Evolutionary conservation across 2,888 invertebrate species (phyloP).

Genomic region (Oligia fasciuncula): DNA sequence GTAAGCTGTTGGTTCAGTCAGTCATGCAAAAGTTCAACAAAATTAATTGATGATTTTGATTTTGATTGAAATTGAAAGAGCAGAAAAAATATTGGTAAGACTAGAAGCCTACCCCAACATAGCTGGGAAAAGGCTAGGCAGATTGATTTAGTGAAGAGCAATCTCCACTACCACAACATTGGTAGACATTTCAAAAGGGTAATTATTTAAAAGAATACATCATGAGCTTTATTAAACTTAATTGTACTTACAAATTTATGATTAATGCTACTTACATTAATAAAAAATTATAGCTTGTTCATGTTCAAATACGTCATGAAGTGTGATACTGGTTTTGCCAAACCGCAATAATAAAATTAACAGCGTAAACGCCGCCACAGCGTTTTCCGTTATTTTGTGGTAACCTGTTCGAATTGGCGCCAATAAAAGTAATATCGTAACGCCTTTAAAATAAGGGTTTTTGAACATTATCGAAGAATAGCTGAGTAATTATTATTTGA

Average conservation of each 20-base stretch:
- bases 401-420: conserved; percentile 35
- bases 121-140: background rate
- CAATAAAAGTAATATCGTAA: background rate
- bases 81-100: too few relatives aligned
- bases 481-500: background rate
- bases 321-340: conserved; percentile 10
- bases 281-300: background rate
- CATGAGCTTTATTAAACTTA: background rate
- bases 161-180: background rate
- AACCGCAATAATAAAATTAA: conserved; percentile 2
- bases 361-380: conserved; percentile 1
- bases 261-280: background rate
- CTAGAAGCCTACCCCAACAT: background rate
- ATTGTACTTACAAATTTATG: conserved; percentile 1
- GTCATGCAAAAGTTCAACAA: background rate
- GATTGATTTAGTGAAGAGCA: background rate
- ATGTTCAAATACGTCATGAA: background rate
- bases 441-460: background rate
- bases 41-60: background rate
- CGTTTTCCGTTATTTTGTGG: background rate
- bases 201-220: background rate
- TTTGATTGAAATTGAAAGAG: too few relatives aligned
- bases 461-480: background rate
- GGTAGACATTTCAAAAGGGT: background rate
- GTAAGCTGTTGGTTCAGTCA: too few relatives aligned